Evolutionary conservation across 2,888 invertebrate genomes (phyloP).

Genomic region (Sinhomidia bicolor): DNA sequence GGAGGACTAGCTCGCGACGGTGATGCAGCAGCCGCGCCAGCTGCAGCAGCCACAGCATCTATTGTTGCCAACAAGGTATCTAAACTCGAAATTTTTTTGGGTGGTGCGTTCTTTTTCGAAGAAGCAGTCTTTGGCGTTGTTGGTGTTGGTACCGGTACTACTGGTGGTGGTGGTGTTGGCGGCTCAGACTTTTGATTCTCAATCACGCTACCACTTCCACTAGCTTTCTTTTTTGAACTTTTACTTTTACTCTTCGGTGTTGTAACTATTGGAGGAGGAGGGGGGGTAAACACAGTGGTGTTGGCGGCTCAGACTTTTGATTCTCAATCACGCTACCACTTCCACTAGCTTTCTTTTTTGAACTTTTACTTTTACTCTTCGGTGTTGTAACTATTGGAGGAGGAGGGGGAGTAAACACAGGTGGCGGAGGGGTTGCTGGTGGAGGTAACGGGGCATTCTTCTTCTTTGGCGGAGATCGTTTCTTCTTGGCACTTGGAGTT

Average conservation of each 20-base stretch:
- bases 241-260: conserved; percentile 66
- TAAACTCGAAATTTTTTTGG: conserved; percentile 74
- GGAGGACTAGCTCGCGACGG: conserved; percentile 17
- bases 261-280: conserved; percentile 49
- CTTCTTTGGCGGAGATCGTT: conserved; percentile 69
- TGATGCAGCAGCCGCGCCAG: conserved; percentile 64
- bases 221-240: conserved; percentile 67
- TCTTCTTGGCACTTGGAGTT: conserved; percentile 71
- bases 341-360: conserved; percentile 61
- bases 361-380: conserved; percentile 68
- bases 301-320: conserved; percentile 65
- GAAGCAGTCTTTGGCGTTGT: conserved; percentile 67
- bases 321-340: conserved; percentile 49
- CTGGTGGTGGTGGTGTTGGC: not conserved
- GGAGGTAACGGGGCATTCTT: conserved; percentile 64
- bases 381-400: conserved; percentile 54
- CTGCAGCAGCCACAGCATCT: conserved; percentile 71
- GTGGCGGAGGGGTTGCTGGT: conserved; percentile 57
- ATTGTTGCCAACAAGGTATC: conserved; percentile 74
- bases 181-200: conserved; percentile 71
- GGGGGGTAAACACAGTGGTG: too few relatives aligned
- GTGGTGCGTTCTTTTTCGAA: conserved; percentile 62
- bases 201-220: conserved; percentile 37
- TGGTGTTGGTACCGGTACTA: not conserved
- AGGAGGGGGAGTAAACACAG: conserved; percentile 40